phyloP scores from a whole-genome alignment of 1,140 invertebrate species.

The Lanistes nyassanus region DNA sequence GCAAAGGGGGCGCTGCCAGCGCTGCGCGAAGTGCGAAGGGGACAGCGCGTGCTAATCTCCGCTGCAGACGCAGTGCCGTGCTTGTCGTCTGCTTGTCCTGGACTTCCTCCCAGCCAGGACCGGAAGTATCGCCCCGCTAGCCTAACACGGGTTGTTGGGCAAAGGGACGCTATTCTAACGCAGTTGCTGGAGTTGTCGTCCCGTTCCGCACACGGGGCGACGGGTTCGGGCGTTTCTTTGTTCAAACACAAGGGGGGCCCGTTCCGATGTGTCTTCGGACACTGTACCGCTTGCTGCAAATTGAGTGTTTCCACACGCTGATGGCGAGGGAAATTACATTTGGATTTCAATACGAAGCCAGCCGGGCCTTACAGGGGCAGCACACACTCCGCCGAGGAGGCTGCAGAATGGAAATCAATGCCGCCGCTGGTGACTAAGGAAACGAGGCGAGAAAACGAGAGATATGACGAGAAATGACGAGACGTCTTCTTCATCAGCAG shows the following conservation, averaged over 20 bases:
- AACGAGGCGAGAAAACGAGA: slow-evolving; percentile 16
- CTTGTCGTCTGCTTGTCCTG: slow-evolving; percentile 22
- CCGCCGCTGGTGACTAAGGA: not conserved
- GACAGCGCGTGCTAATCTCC: slow-evolving; percentile 12
- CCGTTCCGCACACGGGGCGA: too few relatives aligned
- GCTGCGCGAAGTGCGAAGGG: not conserved
- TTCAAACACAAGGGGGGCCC: slow-evolving; percentile 1
- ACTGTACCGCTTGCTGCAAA: slow-evolving; percentile 23
- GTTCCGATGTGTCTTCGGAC: not conserved
- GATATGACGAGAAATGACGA: slow-evolving; percentile 1
- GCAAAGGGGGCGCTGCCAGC: not conserved
- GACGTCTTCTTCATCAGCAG: not conserved
- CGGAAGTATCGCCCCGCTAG: slow-evolving; percentile 16
- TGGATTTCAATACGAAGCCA: slow-evolving; percentile 17
- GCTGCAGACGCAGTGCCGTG: slow-evolving; percentile 16
- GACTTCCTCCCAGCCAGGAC: slow-evolving; percentile 3
- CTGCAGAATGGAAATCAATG: slow-evolving; percentile 13
- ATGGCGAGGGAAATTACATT: slow-evolving; percentile 26
- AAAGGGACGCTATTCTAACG: slow-evolving; percentile 13
- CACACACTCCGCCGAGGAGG: not conserved
- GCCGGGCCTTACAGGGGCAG: not conserved
- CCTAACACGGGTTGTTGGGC: slow-evolving; percentile 7
- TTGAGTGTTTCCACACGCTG: slow-evolving; percentile 22
- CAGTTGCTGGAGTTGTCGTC: not conserved
- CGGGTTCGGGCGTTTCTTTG: slow-evolving; percentile 1